Base-by-base conservation (phyloP, 1,140 invertebrate genomes). In the Apis laboriosa region DNA sequence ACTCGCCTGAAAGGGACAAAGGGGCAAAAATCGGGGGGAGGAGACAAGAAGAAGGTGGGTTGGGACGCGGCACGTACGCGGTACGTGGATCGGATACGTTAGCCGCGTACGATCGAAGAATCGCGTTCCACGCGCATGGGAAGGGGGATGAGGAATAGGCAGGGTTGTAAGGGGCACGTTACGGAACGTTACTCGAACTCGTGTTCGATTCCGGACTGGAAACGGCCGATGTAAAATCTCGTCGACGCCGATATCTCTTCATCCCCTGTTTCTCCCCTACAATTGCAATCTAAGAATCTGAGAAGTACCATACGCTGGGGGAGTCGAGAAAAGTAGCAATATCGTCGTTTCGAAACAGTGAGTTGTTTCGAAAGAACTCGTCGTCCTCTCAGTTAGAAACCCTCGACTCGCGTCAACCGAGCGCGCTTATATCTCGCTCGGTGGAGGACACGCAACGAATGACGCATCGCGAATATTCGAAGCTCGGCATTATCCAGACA, bases 381-480 rank as follows among this genome's bases (percentile, higher is more conserved):
- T 43, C 34, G 34, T 24, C 24, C 24, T 24, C 24, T 24, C 24
- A 24, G 24, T 24, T 24, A 24, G 24, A 24, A 24, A 24, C 24
- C 24, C 24, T 24, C 24, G 24, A 24, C 24, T 24, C 24, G 24
- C 24, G 24, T 34, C 34, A 34, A 34, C 34, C 34, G 34, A 24
- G 24, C 24, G n/a, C 34, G 34, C 0, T 4, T 43, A 43, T 43
- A 43, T 43, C 2, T 43, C 34, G 34, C 34, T 34, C 34, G 34
- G 28, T 28, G 70, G 68, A 15, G 61, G 34, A 72, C n/a, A 13
- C 63, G 61, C 55, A 9, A 17, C 60, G 80, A 61, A 77, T 86
- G 88, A 89, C 88, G 78, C 84, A 89, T 89, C 87, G 87, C 82
- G 88, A 89, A 89, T 89, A 89, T 89, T 89, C 86, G 88, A 84